Percentiles rank a stretch among this genome's conserved stretches.
Conservation (phyloP, 2,797 vertebrate genomes). For the Lutjanus campechanus region DNA sequence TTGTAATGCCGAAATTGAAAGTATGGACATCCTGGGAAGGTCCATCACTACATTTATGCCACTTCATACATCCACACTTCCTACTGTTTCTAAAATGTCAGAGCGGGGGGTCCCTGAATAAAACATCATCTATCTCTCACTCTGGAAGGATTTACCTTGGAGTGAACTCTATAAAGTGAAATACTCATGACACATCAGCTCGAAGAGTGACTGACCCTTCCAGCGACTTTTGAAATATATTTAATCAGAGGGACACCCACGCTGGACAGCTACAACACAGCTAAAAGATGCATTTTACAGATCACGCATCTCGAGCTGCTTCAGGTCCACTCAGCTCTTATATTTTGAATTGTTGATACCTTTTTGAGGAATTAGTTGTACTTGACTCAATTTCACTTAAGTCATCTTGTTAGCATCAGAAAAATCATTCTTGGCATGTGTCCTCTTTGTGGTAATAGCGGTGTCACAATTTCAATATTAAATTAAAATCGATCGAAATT, state of each 20-base stretch:
- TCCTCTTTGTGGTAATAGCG: too few relatives aligned
- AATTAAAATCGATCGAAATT: too few relatives aligned
- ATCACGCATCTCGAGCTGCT: conserved; percentile 32
- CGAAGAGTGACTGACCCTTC: conserved; percentile 57
- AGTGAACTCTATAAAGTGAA: conserved; percentile 59
- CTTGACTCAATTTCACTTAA: not conserved
- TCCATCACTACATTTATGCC: conserved; percentile 52
- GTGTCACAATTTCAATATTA: too few relatives aligned
- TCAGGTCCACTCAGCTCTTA: conserved; percentile 2
- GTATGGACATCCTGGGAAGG: conserved; percentile 34
- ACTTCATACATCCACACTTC: conserved; percentile 41
- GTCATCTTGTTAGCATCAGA: not conserved
- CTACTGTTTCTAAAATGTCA: conserved; percentile 61
- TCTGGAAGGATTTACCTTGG: conserved; percentile 49
- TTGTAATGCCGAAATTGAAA: conserved; percentile 44
- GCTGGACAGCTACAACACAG: conserved; percentile 11
- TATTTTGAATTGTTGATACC: conserved; percentile 1
- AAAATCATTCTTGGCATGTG: too few relatives aligned
- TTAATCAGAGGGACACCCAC: conserved; percentile 25
- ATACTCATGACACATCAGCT: conserved; percentile 48
- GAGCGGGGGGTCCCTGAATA: conserved; percentile 63
- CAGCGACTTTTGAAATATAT: conserved; percentile 55
- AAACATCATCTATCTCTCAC: conserved; percentile 66
- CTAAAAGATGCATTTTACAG: conserved; percentile 29
- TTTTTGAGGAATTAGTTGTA: not conserved